These are phyloP conservation scores for Zoanthus solanderi DNA, from an alignment of 92 coral and sea anemone species.

Conservation along the genomic window DNA sequence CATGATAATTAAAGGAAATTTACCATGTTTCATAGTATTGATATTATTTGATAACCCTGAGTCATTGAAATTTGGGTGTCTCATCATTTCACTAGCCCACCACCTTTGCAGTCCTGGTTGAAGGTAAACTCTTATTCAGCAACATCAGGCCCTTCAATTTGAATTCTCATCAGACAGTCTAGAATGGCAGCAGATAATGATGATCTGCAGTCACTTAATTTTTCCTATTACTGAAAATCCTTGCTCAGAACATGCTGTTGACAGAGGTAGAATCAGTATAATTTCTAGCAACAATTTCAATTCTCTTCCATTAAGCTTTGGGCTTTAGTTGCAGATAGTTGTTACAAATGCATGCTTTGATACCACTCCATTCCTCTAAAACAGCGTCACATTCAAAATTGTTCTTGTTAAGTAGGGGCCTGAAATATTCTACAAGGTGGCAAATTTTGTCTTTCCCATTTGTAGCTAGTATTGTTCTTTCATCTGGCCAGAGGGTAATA, in stretches of 20 bases:
- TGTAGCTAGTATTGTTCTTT: background rate
- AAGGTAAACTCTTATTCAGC: conserved; percentile 38
- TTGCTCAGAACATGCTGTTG: conserved; percentile 61
- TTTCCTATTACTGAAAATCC: conserved; percentile 56
- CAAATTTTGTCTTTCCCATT: background rate
- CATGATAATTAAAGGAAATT: conserved; percentile 35
- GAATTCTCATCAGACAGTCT: conserved; percentile 51
- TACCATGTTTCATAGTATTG: conserved; percentile 45
- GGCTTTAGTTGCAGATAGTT: background rate
- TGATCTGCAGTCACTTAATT: conserved; percentile 57
- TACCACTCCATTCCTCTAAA: background rate
- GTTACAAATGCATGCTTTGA: background rate
- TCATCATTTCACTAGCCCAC: conserved; percentile 51
- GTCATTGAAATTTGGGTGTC: conserved; percentile 52
- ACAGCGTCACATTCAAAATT: background rate
- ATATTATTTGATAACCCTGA: background rate
- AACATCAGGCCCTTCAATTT: conserved; percentile 41
- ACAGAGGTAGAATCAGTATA: conserved; percentile 46
- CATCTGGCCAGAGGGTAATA: conserved; percentile 21
- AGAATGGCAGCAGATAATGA: conserved; percentile 38
- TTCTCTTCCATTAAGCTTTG: background rate
- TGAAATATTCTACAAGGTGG: background rate
- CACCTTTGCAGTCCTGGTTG: conserved; percentile 39
- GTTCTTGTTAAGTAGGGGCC: background rate
- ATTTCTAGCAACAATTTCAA: conserved; percentile 33